Evolutionary conservation across 1,140 invertebrate species (phyloP), one percentile per base, ranked within the genome.

Genomic region (Armadillidium nasatum): DNA sequence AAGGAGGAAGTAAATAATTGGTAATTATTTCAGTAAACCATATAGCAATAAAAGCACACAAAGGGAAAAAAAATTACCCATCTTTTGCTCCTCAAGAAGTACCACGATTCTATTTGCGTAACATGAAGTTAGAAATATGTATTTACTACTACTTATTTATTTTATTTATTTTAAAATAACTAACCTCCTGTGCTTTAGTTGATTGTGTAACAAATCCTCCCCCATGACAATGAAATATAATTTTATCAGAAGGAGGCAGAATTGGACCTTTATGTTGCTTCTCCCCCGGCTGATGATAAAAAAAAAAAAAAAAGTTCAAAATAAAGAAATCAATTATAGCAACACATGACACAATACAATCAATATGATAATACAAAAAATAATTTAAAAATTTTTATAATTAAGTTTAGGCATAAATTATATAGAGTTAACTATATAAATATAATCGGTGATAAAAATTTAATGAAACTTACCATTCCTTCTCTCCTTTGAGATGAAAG

Each of bases 181-280:
- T 23, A 15, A 80, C 79, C 84, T 98, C 94, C 84, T 99, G 97
- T 0, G 95, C 96, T 82, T 93, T 92, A 0, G 96, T 97, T 66
- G 93, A 96, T 83, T 99, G 97, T 0, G 97, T 93, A 0, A 99
- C 94, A 85, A 98, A 99, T 6, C 97, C 97, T 60, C 97, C 97
- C 7, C 97, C 97, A 85, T 99, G 97, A 84, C 94, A 95, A 85
- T 99, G 97, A 80, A 99, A 88, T 2, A 98, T 82, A 7, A 98
- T 85, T 15, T 88, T 85, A 0, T 88, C 85, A 0, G 88, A 89
- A 60, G 86, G 84, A 2, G 88, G 87, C 23, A 68, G 23, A 15
- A 78, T 50, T 10, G 71, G 15, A 3, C 72, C 66, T 72, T 74
- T 78, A 9, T 19, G 50, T 3, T 76, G 69, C n/a, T 73, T 70